A percentile compares a stretch with the other conserved stretches of the same genome.
Evolutionary conservation across 2,113 vertebrate genomes (phyloP).

Genomic region (Blennius ocellaris): DNA sequence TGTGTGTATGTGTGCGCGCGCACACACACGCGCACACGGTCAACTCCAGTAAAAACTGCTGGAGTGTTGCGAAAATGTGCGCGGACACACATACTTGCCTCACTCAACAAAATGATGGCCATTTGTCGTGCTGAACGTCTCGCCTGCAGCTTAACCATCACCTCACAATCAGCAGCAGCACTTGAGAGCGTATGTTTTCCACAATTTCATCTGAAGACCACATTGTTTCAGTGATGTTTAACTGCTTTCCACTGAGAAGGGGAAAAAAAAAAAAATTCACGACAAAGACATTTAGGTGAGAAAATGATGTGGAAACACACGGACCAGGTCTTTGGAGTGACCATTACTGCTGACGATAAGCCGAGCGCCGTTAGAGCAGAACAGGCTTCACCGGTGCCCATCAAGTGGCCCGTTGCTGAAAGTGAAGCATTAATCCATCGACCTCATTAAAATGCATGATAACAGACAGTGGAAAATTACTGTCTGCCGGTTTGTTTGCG

Average conservation of each 20-base stretch:
- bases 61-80: constrained; percentile 58
- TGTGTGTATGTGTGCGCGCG: too few species aligned
- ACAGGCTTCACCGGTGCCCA: constrained; percentile 49
- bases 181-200: constrained; percentile 42
- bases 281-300: constrained; percentile 55
- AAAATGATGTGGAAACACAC: constrained; percentile 60
- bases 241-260: constrained; percentile 59
- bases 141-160: constrained; percentile 44
- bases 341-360: constrained; percentile 67
- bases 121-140: constrained; percentile 25
- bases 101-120: constrained; percentile 28
- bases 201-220: constrained; percentile 52
- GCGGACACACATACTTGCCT: constrained; percentile 10
- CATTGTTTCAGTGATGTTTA: constrained; percentile 46
- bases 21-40: not conserved
- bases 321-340: constrained; percentile 33
- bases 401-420: constrained; percentile 56
- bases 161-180: constrained; percentile 54
- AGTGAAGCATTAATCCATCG: constrained; percentile 68
- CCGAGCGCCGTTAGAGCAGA: constrained; percentile 49
- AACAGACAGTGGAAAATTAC: constrained; percentile 63
- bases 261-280: constrained; percentile 36
- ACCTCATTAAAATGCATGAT: constrained; percentile 74
- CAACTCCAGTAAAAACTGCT: constrained; percentile 36
- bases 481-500: constrained; percentile 63